These are phyloP conservation scores for Thymelicus acteon DNA, from an alignment of 2,888 invertebrate species.

Conservation along the genomic window DNA sequence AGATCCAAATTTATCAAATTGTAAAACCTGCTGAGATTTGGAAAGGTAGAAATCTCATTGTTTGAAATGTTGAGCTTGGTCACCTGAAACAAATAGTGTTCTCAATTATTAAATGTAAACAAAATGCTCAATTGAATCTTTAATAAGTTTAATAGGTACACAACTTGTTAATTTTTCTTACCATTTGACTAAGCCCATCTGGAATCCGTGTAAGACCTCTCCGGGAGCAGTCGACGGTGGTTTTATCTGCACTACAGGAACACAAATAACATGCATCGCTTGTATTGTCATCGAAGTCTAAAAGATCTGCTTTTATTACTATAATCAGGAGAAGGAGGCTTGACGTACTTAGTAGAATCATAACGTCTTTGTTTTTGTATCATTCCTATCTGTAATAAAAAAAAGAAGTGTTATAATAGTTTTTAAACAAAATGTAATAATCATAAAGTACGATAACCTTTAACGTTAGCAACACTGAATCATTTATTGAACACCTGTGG, in stretches of 20 bases:
- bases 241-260: conserved; percentile 62
- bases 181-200: conserved; percentile 62
- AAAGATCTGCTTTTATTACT: conserved; percentile 52
- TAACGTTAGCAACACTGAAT: conserved; percentile 10
- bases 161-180: conserved; percentile 7
- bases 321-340: conserved; percentile 55
- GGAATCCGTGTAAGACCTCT: conserved; percentile 76
- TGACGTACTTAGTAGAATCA: conserved; percentile 58
- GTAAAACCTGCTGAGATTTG: conserved; percentile 64
- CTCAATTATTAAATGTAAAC: not conserved
- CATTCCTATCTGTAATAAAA: conserved; percentile 73
- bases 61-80: conserved; percentile 87
- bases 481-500: conserved; percentile 41
- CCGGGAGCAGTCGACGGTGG: conserved; percentile 70
- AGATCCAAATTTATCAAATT: conserved; percentile 66
- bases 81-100: conserved; percentile 74
- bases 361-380: conserved; percentile 64
- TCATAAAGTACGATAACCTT: not conserved
- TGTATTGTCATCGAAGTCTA: conserved; percentile 61
- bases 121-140: not conserved
- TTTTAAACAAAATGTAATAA: not conserved
- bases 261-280: conserved; percentile 68
- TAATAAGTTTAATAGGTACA: not conserved
- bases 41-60: conserved; percentile 86
- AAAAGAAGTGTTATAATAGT: not conserved